Percentiles rank a stretch among this genome's conserved stretches.
Conservation (phyloP, 2,888 invertebrate genomes). For the Uloborus plumipes region DNA sequence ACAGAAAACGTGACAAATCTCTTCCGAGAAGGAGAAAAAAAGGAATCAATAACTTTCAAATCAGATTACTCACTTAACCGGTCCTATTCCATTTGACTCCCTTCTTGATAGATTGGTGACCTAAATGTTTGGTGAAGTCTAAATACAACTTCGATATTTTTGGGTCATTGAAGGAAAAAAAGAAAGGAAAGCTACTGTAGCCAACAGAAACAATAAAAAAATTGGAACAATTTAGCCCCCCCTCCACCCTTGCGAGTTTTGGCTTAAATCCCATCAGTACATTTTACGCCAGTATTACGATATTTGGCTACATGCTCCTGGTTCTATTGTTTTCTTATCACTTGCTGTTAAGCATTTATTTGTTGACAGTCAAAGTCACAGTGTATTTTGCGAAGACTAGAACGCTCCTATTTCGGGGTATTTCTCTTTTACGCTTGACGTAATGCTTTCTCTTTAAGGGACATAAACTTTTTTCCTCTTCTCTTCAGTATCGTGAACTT, state of each 20-base stretch:
- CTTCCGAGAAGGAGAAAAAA: too few species aligned
- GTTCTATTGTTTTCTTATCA: slow-evolving; percentile 44
- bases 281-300: slow-evolving; percentile 45
- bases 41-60: too few species aligned
- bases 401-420: slow-evolving; percentile 22
- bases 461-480: neutral
- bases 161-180: slow-evolving; percentile 29
- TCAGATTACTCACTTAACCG: too few species aligned
- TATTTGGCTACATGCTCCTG: slow-evolving; percentile 36
- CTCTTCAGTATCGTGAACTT: too few species aligned
- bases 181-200: slow-evolving; percentile 32
- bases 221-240: neutral
- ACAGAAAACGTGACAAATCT: too few species aligned
- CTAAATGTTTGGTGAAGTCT: slow-evolving; percentile 3
- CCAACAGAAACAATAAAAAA: slow-evolving; percentile 42
- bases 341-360: slow-evolving; percentile 36
- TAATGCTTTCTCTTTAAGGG: slow-evolving; percentile 23
- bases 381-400: slow-evolving; percentile 22
- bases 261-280: slow-evolving; percentile 50
- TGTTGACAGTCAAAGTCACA: slow-evolving; percentile 32
- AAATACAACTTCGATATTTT: slow-evolving; percentile 39
- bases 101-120: too few species aligned
- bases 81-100: too few species aligned
- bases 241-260: neutral
- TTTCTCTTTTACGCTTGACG: slow-evolving; percentile 18